These are phyloP conservation scores for Ascaphus truei DNA, from an alignment of 2,113 vertebrate species.

Conservation along the genomic window DNA sequence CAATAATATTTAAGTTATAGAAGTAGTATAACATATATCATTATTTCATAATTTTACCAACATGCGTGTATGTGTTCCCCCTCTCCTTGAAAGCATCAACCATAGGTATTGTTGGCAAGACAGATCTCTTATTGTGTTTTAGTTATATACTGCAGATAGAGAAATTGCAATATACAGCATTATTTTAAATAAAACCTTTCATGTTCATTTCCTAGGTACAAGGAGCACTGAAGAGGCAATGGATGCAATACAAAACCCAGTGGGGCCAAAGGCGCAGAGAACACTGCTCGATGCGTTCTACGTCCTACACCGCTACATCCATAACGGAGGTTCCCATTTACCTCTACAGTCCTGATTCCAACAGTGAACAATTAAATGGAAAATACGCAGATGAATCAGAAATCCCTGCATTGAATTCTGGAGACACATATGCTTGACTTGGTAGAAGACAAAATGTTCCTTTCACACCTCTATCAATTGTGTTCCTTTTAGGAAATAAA, in stretches of 20 bases:
- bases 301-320: slow-evolving; percentile 81
- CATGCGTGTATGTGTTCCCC: too few relatives aligned
- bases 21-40: too few relatives aligned
- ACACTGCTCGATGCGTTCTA: slow-evolving; percentile 75
- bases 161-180: too few relatives aligned
- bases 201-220: slow-evolving; percentile 74
- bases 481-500: slow-evolving; percentile 13
- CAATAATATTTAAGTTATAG: too few relatives aligned
- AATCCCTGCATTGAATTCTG: slow-evolving; percentile 72
- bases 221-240: slow-evolving; percentile 82
- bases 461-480: background rate
- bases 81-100: too few relatives aligned
- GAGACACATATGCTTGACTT: slow-evolving; percentile 75
- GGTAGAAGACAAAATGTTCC: background rate
- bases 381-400: slow-evolving; percentile 72
- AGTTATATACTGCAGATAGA: too few relatives aligned
- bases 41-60: too few relatives aligned
- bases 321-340: slow-evolving; percentile 79
- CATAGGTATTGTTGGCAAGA: too few relatives aligned
- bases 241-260: slow-evolving; percentile 83
- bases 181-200: too few relatives aligned
- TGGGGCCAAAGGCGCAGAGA: slow-evolving; percentile 80
- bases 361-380: slow-evolving; percentile 71
- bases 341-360: slow-evolving; percentile 76
- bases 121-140: too few relatives aligned